Base-by-base conservation (phyloP, 1,140 invertebrate genomes). In the Magallana angulata region DNA sequence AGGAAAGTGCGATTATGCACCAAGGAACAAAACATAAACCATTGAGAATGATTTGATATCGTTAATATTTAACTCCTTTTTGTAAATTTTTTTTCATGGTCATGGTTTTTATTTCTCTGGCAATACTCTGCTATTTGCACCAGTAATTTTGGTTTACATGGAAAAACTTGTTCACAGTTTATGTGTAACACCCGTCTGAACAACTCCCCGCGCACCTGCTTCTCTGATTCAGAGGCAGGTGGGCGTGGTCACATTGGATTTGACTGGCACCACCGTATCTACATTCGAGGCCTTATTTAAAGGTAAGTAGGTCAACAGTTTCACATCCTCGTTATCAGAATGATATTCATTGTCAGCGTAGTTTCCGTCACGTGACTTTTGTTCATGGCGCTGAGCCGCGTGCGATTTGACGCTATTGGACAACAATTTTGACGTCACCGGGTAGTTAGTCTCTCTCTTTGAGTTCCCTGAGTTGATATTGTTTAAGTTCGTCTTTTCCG, bases 311-410 rank as follows among this genome's bases (percentile, higher is more conserved):
- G 68, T 71, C 18, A 71, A 12, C 8, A 71, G 68, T 4, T 71
- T 71, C 2, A 71, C 18, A 9, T 71, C 68, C 24, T 71, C 68
- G 24, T 71, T 71, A 71, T 71, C 68, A 8, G 68, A 71, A 12
- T 71, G 68, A 71, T 71, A 71, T 71, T 71, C 68, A 71, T 71
- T 71, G 24, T 71, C 68, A 0, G 36, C 24, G 68, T 71, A 36
- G 8, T 18, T 30, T 2, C 68, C 68, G 14, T 30, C 68, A 12
- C 68, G 68, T 7, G 9, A 71, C 30, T 71, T 71, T 30, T 30
- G 18, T 24, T 30, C 9, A 71, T 9, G 24, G 8, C 36, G 7
- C 5, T 71, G 68, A 9, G 68, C 24, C 12, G 11, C 68, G 11
- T 30, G 18, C 3, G 68, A 18, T 71, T 71, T 71, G 24, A 9